Conservation (phyloP, 1,140 invertebrate genomes). For the Lycorma delicatula region DNA sequence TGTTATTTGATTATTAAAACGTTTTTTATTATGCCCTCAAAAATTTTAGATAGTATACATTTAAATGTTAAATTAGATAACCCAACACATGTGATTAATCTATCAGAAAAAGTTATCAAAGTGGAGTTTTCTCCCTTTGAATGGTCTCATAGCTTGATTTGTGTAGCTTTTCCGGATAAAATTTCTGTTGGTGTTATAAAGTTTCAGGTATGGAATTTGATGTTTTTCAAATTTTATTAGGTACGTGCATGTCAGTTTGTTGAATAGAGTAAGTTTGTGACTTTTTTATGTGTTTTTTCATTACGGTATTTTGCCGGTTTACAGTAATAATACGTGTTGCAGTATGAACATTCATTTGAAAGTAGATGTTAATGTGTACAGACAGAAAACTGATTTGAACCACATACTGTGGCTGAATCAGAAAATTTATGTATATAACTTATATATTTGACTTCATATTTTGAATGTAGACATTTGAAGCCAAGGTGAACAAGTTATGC, state of each 20-base stretch:
- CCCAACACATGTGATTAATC: constrained; percentile 21
- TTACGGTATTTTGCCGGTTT: constrained; percentile 4
- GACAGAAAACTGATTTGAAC: background rate
- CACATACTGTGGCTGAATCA: too few species aligned
- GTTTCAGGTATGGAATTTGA: constrained; percentile 38
- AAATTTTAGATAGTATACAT: constrained; percentile 14
- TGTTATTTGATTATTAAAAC: too few species aligned
- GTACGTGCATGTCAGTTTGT: background rate
- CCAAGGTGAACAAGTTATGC: too few species aligned
- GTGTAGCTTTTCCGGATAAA: constrained; percentile 39
- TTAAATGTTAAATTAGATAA: constrained; percentile 12
- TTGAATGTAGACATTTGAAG: too few species aligned
- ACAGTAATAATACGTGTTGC: background rate
- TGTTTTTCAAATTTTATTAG: constrained; percentile 1
- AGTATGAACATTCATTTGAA: background rate
- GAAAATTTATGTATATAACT: too few species aligned
- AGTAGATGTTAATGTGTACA: constrained; percentile 1
- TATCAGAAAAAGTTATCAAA: constrained; percentile 38
- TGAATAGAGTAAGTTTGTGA: background rate
- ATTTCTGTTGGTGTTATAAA: constrained; percentile 39
- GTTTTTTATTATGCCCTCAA: constrained; percentile 8
- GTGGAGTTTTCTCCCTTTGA: constrained; percentile 44
- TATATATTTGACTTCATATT: too few species aligned
- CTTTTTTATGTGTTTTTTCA: too few species aligned
- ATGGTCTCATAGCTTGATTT: constrained; percentile 44